Percentiles rank a stretch among this genome's conserved stretches.
Evolutionary conservation across 2,797 vertebrate genomes (phyloP).

Genomic region (Gymnothorax javanicus): DNA sequence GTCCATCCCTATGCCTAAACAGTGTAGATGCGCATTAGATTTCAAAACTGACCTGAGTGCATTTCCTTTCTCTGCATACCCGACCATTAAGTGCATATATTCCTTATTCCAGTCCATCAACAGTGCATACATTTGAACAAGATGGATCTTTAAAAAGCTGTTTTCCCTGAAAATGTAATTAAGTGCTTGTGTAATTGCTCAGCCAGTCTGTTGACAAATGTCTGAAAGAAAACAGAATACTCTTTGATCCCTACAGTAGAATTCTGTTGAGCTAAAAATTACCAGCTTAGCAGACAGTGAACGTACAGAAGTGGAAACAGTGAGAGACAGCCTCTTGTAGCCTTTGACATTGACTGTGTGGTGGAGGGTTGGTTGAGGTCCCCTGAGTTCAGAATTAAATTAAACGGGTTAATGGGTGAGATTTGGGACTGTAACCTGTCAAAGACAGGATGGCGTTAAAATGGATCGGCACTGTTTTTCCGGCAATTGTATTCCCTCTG

Average conservation of each 20-base stretch:
- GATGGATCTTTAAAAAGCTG: background rate
- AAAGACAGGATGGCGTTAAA: background rate
- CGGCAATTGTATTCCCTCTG: background rate
- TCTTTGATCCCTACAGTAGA: background rate
- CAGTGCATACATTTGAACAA: constrained; percentile 36
- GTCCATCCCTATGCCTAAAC: constrained; percentile 34
- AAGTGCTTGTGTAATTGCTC: background rate
- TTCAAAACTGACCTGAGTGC: constrained; percentile 47
- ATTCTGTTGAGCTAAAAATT: background rate
- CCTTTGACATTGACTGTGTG: background rate
- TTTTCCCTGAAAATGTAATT: background rate
- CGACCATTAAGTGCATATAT: constrained; percentile 41
- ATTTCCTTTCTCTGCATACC: constrained; percentile 47
- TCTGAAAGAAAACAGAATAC: background rate
- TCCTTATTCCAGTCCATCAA: constrained; percentile 55
- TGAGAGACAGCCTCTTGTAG: background rate
- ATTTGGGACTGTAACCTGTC: background rate
- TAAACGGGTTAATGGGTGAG: background rate
- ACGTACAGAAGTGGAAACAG: background rate
- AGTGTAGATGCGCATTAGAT: constrained; percentile 60
- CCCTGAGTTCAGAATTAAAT: background rate
- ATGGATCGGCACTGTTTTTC: constrained; percentile 7
- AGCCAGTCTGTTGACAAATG: no score
- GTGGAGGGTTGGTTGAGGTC: background rate
- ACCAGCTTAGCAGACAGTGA: background rate